Conservation (phyloP, 2,888 invertebrate species). For the Drosophila limbata region DNA sequence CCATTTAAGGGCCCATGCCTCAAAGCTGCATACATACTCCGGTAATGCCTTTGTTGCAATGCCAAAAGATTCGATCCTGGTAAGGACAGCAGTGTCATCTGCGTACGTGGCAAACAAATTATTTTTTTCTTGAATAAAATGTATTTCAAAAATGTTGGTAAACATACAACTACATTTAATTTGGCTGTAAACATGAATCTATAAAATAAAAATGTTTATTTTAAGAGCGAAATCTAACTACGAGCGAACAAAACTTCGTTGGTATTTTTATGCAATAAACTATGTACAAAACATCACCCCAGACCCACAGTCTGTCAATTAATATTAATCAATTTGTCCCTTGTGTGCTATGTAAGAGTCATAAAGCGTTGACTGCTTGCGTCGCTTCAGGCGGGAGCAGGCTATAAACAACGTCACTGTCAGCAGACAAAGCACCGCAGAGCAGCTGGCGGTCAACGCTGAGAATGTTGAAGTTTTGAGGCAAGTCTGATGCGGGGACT, state of each 20-base stretch:
- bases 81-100: too few species aligned
- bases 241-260: constrained; percentile 60
- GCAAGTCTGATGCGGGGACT: constrained; percentile 87
- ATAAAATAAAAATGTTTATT: constrained; percentile 28
- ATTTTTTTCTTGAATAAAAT: background rate
- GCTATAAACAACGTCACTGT: constrained; percentile 91
- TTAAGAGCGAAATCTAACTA: constrained; percentile 53
- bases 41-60: too few species aligned
- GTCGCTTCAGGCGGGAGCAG: constrained; percentile 90
- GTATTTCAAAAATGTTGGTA: too few species aligned
- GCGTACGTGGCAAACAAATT: too few species aligned
- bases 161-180: background rate
- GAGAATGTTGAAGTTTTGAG: constrained; percentile 88
- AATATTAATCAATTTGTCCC: constrained; percentile 87
- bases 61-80: too few species aligned
- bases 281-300: constrained; percentile 64
- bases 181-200: constrained; percentile 8
- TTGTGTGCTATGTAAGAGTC: constrained; percentile 88
- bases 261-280: constrained; percentile 53
- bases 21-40: too few species aligned
- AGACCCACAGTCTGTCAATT: constrained; percentile 17
- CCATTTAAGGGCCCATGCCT: too few species aligned
- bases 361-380: constrained; percentile 85
- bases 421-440: constrained; percentile 90
- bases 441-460: constrained; percentile 89